phyloP scores from a whole-genome alignment of 2,888 invertebrate genomes.

The Troglohyphantes excavatus region DNA sequence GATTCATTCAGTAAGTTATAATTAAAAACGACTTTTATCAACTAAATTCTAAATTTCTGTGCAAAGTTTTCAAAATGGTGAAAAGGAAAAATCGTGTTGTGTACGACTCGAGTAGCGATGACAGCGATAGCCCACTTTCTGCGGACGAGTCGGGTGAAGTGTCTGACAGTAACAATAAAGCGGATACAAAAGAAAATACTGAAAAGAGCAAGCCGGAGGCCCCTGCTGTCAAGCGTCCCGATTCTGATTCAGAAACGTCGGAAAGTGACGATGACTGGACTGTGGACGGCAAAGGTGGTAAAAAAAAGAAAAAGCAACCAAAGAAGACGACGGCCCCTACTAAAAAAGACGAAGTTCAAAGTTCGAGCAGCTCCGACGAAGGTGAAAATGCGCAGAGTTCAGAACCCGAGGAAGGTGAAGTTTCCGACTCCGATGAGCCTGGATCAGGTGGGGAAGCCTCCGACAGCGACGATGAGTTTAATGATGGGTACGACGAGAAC shows the following conservation, averaged over 20 bases:
- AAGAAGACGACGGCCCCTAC: constrained; percentile 50
- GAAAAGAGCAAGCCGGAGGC: constrained; percentile 69
- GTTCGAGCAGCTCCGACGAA: constrained; percentile 40
- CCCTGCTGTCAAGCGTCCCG: constrained; percentile 47
- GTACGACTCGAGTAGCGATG: constrained; percentile 78
- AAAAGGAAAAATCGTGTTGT: constrained; percentile 78
- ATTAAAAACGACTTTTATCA: background rate
- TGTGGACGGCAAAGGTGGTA: constrained; percentile 75
- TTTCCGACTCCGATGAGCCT: constrained; percentile 76
- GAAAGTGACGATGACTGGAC: constrained; percentile 79
- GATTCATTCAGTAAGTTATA: background rate
- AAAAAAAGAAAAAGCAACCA: constrained; percentile 67
- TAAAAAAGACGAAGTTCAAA: constrained; percentile 44
- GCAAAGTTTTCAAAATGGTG: constrained; percentile 60
- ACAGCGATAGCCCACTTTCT: constrained; percentile 74
- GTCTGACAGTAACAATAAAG: constrained; percentile 66
- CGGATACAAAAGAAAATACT: constrained; percentile 67
- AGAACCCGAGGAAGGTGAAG: constrained; percentile 79
- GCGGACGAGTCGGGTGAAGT: constrained; percentile 53
- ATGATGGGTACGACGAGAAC: constrained; percentile 98
- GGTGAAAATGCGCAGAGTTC: constrained; percentile 77
- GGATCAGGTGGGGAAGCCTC: constrained; percentile 76
- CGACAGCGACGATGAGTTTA: constrained; percentile 88
- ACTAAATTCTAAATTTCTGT: background rate
- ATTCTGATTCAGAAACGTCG: constrained; percentile 78